Base-by-base conservation (phyloP, 1,140 invertebrate species). In the Orussus abietinus region DNA sequence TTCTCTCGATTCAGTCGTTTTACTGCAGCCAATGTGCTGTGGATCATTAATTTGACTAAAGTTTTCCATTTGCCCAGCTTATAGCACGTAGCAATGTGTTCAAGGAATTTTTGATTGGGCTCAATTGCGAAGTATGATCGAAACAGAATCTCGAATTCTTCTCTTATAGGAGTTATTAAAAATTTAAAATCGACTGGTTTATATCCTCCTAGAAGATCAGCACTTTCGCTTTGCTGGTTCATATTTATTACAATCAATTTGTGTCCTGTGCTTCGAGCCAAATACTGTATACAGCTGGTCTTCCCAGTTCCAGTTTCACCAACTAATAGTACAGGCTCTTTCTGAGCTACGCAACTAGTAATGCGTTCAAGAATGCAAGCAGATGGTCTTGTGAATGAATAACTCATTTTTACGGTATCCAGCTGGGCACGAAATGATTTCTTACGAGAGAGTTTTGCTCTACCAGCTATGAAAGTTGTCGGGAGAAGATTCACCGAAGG, bases 301-400 rank as follows among this genome's bases (percentile, higher is more conserved):
- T 99, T 99, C 7, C 97, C 96, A 9, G 92, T 95, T 29, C 96
- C 97, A 1, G 96, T 99, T 75, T 99, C 97, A 32, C 97, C 97
- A 1, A 98, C 93, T 4, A 99, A 71, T 5, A 99, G 71, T 2
- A 98, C 89, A 0, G 96, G 91, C 69, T 99, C 96, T 22, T 84
- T 82, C 34, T 86, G 78, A 2, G 72, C 73, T 0, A 98, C 80
- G 64, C 88, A 90, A 40, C 84, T 85, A 6, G 86, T 82, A 17
- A 98, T 83, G 21, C 84, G 79, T 75, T 99, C 96, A 13, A 99
- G 63, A 2, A 99, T 75, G 55, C 82, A 83, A 17, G 82, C 75
- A 1, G 91, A 81, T 57, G 85, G 78, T 49, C 85, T 78, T 0
- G 92, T 93, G 40, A 88, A 88, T 3, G 85, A 90, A 74, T 88